phyloP scores from a whole-genome alignment of 1,140 invertebrate species.

The Saxidomus purpurata region DNA sequence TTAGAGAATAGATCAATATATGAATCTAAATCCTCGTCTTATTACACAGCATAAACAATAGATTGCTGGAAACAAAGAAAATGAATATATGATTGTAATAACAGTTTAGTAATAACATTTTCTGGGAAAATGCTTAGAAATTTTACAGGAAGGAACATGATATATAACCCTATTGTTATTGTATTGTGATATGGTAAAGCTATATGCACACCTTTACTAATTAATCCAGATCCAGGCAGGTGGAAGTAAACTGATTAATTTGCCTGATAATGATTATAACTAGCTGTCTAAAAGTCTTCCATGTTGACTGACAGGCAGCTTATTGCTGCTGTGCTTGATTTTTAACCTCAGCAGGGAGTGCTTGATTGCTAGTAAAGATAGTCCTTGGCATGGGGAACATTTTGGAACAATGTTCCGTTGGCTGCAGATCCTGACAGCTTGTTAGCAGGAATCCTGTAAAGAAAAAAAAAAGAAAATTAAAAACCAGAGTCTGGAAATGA shows the following conservation, averaged over 20 bases:
- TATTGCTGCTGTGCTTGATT: conserved; percentile 51
- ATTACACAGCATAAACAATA: too few relatives aligned
- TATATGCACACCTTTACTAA: conserved; percentile 32
- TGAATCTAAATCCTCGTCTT: too few relatives aligned
- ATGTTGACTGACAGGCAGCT: conserved; percentile 55
- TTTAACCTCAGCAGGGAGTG: conserved; percentile 52
- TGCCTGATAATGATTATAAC: conserved; percentile 42
- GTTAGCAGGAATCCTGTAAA: conserved; percentile 20
- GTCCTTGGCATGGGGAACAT: not conserved
- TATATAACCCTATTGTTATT: conserved; percentile 3
- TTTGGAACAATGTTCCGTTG: conserved; percentile 26
- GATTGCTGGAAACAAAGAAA: too few relatives aligned
- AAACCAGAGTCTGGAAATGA: conserved; percentile 4
- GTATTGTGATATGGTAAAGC: not conserved
- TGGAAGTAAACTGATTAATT: conserved; percentile 50
- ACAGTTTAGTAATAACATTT: not conserved
- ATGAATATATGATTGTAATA: too few relatives aligned
- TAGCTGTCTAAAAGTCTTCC: conserved; percentile 43
- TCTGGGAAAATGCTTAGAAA: not conserved
- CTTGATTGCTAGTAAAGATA: conserved; percentile 54
- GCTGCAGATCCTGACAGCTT: conserved; percentile 46
- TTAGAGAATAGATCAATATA: too few relatives aligned
- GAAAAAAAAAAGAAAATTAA: not conserved
- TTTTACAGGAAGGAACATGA: not conserved
- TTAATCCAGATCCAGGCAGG: conserved; percentile 38